Evolutionary conservation across 2,888 invertebrate genomes (phyloP), one percentile per base, ranked within the genome.

Genomic region (Hipparchia semele): DNA sequence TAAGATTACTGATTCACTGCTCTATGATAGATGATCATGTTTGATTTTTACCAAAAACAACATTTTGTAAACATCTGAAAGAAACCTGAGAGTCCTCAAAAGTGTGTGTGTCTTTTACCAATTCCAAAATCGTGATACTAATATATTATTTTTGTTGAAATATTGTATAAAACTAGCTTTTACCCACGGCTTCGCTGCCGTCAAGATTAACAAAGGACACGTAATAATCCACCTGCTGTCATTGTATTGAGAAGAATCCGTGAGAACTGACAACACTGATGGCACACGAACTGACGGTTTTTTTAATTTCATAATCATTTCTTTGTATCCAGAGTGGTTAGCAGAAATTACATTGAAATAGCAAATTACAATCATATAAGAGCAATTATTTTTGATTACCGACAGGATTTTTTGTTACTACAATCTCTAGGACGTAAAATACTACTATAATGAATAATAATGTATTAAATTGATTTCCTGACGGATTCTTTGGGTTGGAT

Each of bases 341-440:
- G 46, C n/a, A 62, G 23, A 64, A 51, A 62, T 64, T 49, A 64
- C 64, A 23, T 8, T 13, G 49, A 64, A 6, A 45, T n/a, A 6
- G 12, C 45, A 61, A 61, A 46, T 12, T 61, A 45, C 46, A 49
- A 23, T 23, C 23, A 1, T 23, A 13, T 58, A 58, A 23, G 58
- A 64, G 51, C 49, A 51, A 64, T 64, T 64, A 64, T 49, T 64
- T 51, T 49, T 23, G 64, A 64, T 51, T 64, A 51, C 51, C 49
- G 51, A 33, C 13, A 64, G 9, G 58, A 2, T 9, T 61, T 64
- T 64, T 64, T 64, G 64, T 46, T 51, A 49, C 9, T 8, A 10
- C 12, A 12, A 45, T 0, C 2, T 45, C n/a, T 1, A 45, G 12
- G 61, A 45, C 45, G 54, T 54, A 58, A 1, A 59, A 8, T 5